These are phyloP conservation scores for Ibycter americanus DNA, from an alignment of 2,797 vertebrate species.

Conservation along the genomic window DNA sequence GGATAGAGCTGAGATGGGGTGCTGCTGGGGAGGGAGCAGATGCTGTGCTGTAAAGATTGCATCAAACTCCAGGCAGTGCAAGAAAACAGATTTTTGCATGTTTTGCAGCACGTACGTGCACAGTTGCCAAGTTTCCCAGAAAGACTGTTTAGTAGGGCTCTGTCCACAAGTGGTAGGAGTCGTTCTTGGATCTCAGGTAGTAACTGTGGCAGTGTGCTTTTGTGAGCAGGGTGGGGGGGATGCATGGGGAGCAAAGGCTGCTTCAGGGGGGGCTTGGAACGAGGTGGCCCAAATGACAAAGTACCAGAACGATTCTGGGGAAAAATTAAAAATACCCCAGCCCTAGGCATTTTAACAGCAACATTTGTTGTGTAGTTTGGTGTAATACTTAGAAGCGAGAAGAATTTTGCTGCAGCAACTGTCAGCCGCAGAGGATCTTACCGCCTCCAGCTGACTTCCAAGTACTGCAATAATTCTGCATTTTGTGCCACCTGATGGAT, in stretches of 20 bases:
- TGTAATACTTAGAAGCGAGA: not conserved
- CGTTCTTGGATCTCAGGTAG: not conserved
- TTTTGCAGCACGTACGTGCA: not conserved
- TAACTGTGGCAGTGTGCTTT: not conserved
- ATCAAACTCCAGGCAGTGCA: not conserved
- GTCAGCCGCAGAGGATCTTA: not conserved
- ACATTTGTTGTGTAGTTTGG: not conserved
- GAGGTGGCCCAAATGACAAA: not conserved
- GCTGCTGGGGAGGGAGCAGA: not conserved
- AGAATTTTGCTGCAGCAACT: not conserved
- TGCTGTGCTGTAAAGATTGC: not conserved
- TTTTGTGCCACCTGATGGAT: not conserved
- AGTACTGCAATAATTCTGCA: not conserved
- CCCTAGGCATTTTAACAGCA: not conserved
- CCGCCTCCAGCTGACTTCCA: not conserved
- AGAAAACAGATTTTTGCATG: not conserved
- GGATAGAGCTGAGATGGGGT: not conserved
- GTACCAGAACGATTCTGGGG: not conserved
- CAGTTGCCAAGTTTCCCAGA: not conserved
- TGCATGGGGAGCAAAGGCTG: accelerated
- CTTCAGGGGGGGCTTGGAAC: not conserved
- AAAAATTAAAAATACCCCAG: not conserved
- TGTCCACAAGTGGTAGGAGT: not conserved
- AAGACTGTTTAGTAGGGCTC: not conserved
- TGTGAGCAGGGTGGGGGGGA: not conserved